Conservation (phyloP, 2,113 vertebrate genomes). For the Myotis davidii region DNA sequence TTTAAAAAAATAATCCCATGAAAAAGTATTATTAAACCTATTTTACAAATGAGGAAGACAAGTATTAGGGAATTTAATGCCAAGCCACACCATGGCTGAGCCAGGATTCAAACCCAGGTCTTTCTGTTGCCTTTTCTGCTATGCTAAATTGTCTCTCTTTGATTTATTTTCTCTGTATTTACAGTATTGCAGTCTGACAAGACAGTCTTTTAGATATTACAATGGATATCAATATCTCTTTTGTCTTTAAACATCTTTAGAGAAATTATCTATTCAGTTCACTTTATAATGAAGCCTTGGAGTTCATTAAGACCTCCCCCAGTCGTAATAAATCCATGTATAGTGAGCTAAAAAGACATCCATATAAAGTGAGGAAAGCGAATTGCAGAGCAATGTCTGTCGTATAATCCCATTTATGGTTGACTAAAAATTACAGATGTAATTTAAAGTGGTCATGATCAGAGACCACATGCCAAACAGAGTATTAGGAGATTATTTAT, state of each 20-base stretch:
- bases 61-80: neutral
- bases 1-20: neutral
- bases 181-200: neutral
- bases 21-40: neutral
- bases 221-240: neutral
- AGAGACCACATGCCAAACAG: neutral
- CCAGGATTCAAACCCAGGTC: neutral
- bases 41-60: neutral
- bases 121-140: neutral
- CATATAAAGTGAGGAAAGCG: neutral
- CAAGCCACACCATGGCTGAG: neutral
- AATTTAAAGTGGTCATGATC: neutral
- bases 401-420: neutral
- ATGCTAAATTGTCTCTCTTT: neutral
- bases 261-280: slow-evolving; percentile 32
- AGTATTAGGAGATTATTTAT: neutral
- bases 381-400: neutral
- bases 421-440: neutral
- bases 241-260: slow-evolving; percentile 22
- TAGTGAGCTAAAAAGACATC: neutral
- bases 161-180: neutral
- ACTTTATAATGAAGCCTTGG: neutral
- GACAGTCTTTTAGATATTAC: neutral
- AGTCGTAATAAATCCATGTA: neutral
- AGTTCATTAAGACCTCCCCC: neutral